A percentile compares a stretch with the other conserved stretches of the same genome.
These are phyloP conservation scores for Lamprotornis superbus DNA, from an alignment of 2,113 vertebrate genomes.

Conservation along the genomic window DNA sequence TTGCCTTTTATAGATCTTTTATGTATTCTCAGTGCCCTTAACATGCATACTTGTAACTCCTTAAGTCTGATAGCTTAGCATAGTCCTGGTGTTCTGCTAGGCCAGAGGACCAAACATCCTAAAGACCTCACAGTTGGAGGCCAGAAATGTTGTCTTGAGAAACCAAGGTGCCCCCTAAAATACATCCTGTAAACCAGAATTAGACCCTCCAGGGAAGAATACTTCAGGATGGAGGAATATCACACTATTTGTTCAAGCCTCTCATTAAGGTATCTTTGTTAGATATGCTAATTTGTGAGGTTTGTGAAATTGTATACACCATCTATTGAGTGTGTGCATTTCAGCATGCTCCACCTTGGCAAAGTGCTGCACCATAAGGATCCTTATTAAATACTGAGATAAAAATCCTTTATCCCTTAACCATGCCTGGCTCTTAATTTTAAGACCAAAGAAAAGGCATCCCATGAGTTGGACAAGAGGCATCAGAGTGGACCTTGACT, in stretches of 20 bases:
- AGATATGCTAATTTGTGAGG: not conserved
- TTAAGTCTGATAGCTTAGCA: not conserved
- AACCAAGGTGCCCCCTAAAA: not conserved
- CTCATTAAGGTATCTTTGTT: not conserved
- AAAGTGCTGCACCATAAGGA: not conserved
- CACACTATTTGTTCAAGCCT: too few species aligned
- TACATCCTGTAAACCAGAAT: not conserved
- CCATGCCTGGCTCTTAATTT: not conserved
- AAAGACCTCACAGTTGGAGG: not conserved
- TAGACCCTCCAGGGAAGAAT: not conserved
- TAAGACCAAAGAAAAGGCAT: not conserved
- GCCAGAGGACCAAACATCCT: not conserved
- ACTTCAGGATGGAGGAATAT: not conserved
- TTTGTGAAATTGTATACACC: rapidly evolving
- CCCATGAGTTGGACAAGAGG: not conserved
- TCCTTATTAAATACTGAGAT: not conserved
- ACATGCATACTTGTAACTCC: not conserved
- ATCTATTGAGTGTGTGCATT: rapidly evolving
- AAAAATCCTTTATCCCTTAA: not conserved
- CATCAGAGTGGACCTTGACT: not conserved
- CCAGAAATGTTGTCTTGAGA: not conserved
- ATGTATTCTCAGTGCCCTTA: too few species aligned
- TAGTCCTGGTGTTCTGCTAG: not conserved
- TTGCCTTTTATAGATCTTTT: not conserved
- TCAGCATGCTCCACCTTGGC: too few species aligned